Conservation (phyloP, 2,113 vertebrate species). For the Tachycineta bicolor region DNA sequence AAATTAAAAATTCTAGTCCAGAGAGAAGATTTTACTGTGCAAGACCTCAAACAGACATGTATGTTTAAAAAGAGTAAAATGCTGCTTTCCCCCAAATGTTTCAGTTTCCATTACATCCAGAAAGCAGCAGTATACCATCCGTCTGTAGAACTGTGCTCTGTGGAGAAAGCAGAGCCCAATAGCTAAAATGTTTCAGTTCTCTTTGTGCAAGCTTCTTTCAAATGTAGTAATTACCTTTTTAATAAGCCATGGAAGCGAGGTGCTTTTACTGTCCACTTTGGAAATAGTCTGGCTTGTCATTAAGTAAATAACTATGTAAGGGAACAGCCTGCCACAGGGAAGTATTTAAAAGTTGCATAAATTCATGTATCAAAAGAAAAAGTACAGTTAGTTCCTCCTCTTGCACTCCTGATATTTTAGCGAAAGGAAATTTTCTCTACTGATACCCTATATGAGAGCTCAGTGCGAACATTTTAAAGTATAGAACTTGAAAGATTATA, state of each 20-base stretch:
- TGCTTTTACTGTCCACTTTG: background rate
- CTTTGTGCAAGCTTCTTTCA: background rate
- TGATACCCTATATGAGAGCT: background rate
- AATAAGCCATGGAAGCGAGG: background rate
- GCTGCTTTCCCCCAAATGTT: background rate
- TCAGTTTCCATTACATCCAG: background rate
- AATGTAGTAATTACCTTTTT: background rate
- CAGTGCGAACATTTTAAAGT: background rate
- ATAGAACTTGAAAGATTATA: background rate
- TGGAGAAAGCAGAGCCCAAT: background rate
- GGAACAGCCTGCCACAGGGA: background rate
- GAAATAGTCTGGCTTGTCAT: conserved; percentile 31
- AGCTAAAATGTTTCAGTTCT: background rate
- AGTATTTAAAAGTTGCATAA: background rate
- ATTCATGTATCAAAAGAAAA: background rate
- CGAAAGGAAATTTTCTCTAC: background rate
- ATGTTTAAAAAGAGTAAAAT: background rate
- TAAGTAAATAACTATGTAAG: conserved; percentile 10
- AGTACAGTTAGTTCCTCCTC: background rate
- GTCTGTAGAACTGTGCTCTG: rapidly evolving
- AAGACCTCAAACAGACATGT: background rate
- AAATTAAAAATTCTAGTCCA: background rate
- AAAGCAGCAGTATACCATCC: background rate
- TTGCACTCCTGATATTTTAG: background rate
- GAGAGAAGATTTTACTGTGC: background rate